Conservation (phyloP, 2,113 vertebrate genomes). For the Pterocles gutturalis region DNA sequence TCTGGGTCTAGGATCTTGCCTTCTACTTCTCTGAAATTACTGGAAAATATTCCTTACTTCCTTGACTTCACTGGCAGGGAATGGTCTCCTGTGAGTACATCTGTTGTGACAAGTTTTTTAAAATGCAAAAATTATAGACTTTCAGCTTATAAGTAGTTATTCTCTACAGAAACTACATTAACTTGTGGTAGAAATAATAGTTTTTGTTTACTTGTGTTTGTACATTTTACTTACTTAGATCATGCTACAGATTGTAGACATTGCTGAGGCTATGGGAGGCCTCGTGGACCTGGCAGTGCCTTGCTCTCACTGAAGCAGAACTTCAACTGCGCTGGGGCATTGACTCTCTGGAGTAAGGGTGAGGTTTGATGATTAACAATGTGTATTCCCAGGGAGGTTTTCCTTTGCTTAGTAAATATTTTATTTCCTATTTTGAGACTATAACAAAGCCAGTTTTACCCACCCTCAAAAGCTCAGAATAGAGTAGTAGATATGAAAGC, state of each 20-base stretch:
- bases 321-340: neutral
- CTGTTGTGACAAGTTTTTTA: neutral
- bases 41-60: neutral
- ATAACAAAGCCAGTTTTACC: neutral
- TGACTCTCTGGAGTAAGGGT: neutral
- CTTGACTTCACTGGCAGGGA: neutral
- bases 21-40: neutral
- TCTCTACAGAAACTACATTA: neutral
- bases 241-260: accelerated
- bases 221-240: neutral
- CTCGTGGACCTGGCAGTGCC: neutral
- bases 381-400: neutral
- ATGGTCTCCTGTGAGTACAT: neutral
- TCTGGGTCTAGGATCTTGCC: neutral
- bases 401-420: slow-evolving; percentile 37
- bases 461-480: neutral
- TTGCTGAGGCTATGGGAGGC: neutral
- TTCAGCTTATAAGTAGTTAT: neutral
- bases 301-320: neutral
- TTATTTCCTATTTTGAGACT: slow-evolving; percentile 10
- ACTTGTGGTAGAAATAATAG: neutral
- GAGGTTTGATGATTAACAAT: neutral
- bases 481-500: neutral
- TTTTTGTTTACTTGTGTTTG: neutral
- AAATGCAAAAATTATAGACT: neutral